Evolutionary conservation across 2,888 invertebrate species (phyloP).

Genomic region (Troides aeacus): DNA sequence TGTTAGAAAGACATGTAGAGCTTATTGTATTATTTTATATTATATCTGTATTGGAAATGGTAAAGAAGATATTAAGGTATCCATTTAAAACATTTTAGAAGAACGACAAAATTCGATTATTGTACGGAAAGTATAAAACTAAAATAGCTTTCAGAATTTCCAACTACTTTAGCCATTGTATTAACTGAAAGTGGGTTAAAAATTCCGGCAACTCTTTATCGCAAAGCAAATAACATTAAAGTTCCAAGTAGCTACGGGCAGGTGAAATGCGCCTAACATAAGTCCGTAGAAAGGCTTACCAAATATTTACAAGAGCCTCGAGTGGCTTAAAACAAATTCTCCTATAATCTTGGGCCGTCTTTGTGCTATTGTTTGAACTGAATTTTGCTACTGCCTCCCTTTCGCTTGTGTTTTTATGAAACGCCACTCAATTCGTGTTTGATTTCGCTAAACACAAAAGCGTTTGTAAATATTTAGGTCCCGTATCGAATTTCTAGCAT

Average conservation of each 20-base stretch:
- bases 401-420: conserved; percentile 66
- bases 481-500: conserved; percentile 68
- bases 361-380: conserved; percentile 69
- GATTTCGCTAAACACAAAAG: conserved; percentile 75
- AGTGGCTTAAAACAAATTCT: conserved; percentile 79
- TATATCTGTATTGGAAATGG: too few species aligned
- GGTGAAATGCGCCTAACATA: conserved; percentile 57
- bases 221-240: conserved; percentile 62
- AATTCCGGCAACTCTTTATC: conserved; percentile 42
- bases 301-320: conserved; percentile 75
- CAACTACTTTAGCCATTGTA: conserved; percentile 13
- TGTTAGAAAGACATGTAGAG: too few species aligned
- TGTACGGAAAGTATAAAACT: conserved; percentile 16
- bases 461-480: conserved; percentile 73
- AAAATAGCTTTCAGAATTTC: conserved; percentile 20
- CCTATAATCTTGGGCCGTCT: conserved; percentile 71
- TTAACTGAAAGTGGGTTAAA: conserved; percentile 31
- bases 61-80: too few species aligned
- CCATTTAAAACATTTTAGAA: neutral
- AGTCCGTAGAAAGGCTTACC: conserved; percentile 67
- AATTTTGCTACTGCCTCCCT: conserved; percentile 67
- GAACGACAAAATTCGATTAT: conserved; percentile 3
- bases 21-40: too few species aligned
- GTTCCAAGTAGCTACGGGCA: conserved; percentile 51
- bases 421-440: conserved; percentile 73